Evolutionary conservation across 2,797 vertebrate genomes (phyloP), one percentile per base, ranked within the genome.

Genomic region (Thamnophis elegans): DNA sequence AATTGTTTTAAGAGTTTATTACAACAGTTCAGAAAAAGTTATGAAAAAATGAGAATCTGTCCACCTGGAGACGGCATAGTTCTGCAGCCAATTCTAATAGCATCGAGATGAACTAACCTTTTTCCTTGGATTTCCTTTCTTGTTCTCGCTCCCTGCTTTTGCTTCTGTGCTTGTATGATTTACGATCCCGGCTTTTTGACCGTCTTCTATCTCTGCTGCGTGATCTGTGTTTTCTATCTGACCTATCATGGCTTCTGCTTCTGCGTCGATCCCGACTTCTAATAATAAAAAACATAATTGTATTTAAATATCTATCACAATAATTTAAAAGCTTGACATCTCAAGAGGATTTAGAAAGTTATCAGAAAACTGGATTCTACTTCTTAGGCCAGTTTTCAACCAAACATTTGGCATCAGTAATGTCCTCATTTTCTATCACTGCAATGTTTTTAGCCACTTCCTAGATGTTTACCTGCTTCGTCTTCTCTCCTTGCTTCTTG

Each of bases 121-220:
- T 99, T 97, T 99, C 99, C 97, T 98, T 99, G 10, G 99, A 99
- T 96, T 98, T 98, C 97, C 98, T 98, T 82, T 99, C 98, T 97
- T 98, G 98, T 87, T 99, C 99, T 96, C 98, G 97, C 93, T 99
- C 99, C 95, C 97, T 98, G 98, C 99, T 99, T 97, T 98, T 98
- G 97, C 99, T 99, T 96, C 98, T 98, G 94, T 99, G 99, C 94
- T 97, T 97, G 95, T 99, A 99, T 85, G 99, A 98, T 96, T 98
- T 99, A 94, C 98, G 98, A 90, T 99, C 99, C 0, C 98, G 96
- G 96, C 99, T 99, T 95, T 99, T 99, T n/a, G 99, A 99, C 94
- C 98, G 98, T 95, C 96, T 98, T 95, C 98, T 97, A 92, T 99
- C 99, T 32, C 98, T 98, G 88, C 99, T 99, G 90, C 99, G 99